These are phyloP conservation scores for Rhopilema esculentum DNA, from an alignment of 30 jellyfish, hydroid and myxozoan genomes.

Conservation along the genomic window DNA sequence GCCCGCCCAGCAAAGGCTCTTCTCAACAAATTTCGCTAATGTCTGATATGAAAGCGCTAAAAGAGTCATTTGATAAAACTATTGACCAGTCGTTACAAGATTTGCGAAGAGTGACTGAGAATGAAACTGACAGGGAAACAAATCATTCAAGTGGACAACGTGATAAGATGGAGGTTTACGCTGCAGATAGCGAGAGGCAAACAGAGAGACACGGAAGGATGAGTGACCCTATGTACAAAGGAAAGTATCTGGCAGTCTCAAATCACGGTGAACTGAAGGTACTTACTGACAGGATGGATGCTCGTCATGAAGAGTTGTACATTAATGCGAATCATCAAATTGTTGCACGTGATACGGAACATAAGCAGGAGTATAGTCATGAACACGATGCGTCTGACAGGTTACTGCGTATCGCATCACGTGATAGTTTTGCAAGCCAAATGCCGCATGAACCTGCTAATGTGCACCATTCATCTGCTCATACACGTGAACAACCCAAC, in stretches of 20 bases:
- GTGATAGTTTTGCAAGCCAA: background rate
- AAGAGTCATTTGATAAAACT: conserved; percentile 55
- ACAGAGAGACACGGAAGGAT: background rate
- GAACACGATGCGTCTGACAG: background rate
- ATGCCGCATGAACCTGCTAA: background rate
- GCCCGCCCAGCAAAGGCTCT: background rate
- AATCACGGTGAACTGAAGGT: background rate
- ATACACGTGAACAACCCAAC: background rate
- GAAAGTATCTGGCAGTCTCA: background rate
- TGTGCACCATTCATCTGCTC: background rate
- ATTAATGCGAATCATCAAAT: background rate
- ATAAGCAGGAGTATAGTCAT: background rate
- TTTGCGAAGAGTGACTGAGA: conserved; percentile 45
- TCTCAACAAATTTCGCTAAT: conserved; percentile 47
- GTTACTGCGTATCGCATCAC: conserved; percentile 39
- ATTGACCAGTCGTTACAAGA: conserved; percentile 68
- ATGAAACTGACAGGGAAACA: background rate
- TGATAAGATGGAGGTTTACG: background rate
- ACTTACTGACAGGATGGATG: background rate
- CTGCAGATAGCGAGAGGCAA: background rate
- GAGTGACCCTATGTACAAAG: background rate
- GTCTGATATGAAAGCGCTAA: conserved; percentile 64
- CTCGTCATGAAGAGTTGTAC: background rate
- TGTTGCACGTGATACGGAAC: background rate
- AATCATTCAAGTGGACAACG: background rate